Percentiles rank a stretch among this genome's conserved stretches.
These are phyloP conservation scores for Thera britannica DNA, from an alignment of 2,888 invertebrate species.

Conservation along the genomic window DNA sequence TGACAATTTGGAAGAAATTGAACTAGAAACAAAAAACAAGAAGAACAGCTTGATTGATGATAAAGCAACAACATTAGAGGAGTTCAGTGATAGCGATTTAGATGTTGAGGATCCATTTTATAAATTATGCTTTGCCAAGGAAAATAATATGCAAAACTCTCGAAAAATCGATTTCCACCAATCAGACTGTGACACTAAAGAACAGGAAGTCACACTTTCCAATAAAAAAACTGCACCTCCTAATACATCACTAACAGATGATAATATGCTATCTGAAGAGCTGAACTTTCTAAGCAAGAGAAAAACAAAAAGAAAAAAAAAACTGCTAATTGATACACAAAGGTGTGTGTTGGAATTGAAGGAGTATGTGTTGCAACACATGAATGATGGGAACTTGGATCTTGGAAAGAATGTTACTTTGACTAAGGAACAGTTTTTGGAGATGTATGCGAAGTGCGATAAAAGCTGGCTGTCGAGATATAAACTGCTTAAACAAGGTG, in stretches of 20 bases:
- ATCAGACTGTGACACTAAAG: too few relatives aligned
- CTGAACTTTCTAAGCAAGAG: not conserved
- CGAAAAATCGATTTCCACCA: too few relatives aligned
- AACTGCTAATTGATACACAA: not conserved
- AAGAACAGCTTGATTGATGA: not conserved
- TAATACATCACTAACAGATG: not conserved
- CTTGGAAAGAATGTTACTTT: not conserved
- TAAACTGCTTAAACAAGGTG: not conserved
- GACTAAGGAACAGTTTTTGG: slow-evolving; percentile 8
- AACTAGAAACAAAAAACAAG: too few relatives aligned
- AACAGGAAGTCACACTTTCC: not conserved
- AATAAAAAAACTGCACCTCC: not conserved
- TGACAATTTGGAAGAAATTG: too few relatives aligned
- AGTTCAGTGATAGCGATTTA: not conserved
- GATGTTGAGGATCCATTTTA: not conserved
- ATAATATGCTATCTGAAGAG: not conserved
- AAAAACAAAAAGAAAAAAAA: not conserved
- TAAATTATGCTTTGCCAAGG: not conserved
- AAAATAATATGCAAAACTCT: too few relatives aligned
- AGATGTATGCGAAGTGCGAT: slow-evolving; percentile 8
- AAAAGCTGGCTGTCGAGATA: not conserved
- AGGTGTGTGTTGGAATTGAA: not conserved
- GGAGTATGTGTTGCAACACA: not conserved
- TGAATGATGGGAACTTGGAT: not conserved
- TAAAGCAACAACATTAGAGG: not conserved